Conservation (phyloP, 2,888 invertebrate species). For the Pachymerium ferrugineum region DNA sequence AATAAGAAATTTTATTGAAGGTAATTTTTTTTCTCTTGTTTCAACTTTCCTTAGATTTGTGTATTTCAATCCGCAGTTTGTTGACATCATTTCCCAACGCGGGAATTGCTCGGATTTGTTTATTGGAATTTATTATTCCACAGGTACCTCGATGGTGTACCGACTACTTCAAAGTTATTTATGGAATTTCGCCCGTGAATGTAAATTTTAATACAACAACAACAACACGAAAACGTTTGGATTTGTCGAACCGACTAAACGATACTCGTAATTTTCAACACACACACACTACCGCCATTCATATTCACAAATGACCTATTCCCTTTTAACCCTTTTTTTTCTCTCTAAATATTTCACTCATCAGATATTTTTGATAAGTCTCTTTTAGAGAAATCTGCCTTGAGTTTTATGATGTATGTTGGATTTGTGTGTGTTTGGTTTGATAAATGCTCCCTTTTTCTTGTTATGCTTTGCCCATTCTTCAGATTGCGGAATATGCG, state of each 20-base stretch:
- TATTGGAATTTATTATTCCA: constrained; percentile 6
- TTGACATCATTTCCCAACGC: not conserved
- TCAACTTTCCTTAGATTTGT: too few relatives aligned
- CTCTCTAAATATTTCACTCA: not conserved
- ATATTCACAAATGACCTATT: not conserved
- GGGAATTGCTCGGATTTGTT: constrained; percentile 5
- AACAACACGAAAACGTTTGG: not conserved
- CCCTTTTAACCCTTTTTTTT: not conserved
- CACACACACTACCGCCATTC: not conserved
- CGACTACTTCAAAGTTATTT: not conserved
- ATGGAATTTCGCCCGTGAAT: constrained; percentile 5
- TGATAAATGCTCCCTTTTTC: not conserved
- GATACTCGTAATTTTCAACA: too few relatives aligned
- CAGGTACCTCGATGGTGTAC: not conserved
- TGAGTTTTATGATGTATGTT: too few relatives aligned
- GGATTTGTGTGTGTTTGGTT: not conserved
- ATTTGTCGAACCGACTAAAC: not conserved
- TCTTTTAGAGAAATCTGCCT: too few relatives aligned
- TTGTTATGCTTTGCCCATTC: not conserved
- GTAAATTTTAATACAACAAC: constrained; percentile 16
- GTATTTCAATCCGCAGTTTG: not conserved
- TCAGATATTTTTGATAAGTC: too few relatives aligned
- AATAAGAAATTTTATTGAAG: too few relatives aligned
- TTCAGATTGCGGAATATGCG: not conserved
- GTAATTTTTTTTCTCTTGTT: too few relatives aligned